Evolutionary conservation across 2,888 invertebrate species (phyloP).

Genomic region (Anthophora plumipes): DNA sequence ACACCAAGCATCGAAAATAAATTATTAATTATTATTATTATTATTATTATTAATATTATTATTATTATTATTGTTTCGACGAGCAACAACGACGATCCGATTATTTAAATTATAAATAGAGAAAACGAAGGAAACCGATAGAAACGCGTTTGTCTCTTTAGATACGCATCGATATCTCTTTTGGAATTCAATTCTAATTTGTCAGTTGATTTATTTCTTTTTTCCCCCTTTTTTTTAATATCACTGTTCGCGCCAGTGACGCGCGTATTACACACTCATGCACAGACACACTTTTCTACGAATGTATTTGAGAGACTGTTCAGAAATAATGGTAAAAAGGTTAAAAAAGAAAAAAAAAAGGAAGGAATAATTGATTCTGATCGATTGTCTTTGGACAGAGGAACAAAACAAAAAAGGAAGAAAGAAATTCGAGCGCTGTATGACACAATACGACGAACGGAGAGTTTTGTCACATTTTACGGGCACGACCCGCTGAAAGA

Average conservation of each 20-base stretch:
- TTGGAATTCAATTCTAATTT: background rate
- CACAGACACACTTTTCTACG: conserved; percentile 52
- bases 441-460: conserved; percentile 64
- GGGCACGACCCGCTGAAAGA: conserved; percentile 56
- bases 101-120: conserved; percentile 15
- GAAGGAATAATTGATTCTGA: conserved; percentile 50
- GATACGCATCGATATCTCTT: conserved; percentile 16
- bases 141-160: conserved; percentile 20
- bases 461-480: conserved; percentile 68
- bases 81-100: conserved; percentile 8
- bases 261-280: background rate
- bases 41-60: too few species aligned
- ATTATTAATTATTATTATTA: too few species aligned
- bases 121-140: background rate
- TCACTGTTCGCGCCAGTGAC: conserved; percentile 14
- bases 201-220: too few species aligned
- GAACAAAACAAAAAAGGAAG: conserved; percentile 18
- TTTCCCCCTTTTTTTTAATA: conserved; percentile 19
- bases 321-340: conserved; percentile 42
- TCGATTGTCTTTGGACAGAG: conserved; percentile 41
- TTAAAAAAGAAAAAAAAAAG: background rate
- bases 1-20: conserved; percentile 19
- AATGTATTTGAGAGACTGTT: conserved; percentile 69
- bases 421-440: conserved; percentile 54
- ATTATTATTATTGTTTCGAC: conserved; percentile 39